A percentile compares a stretch with the other conserved stretches of the same genome.
Conservation (phyloP, 2,113 vertebrate genomes). For the Spermophilus dauricus region DNA sequence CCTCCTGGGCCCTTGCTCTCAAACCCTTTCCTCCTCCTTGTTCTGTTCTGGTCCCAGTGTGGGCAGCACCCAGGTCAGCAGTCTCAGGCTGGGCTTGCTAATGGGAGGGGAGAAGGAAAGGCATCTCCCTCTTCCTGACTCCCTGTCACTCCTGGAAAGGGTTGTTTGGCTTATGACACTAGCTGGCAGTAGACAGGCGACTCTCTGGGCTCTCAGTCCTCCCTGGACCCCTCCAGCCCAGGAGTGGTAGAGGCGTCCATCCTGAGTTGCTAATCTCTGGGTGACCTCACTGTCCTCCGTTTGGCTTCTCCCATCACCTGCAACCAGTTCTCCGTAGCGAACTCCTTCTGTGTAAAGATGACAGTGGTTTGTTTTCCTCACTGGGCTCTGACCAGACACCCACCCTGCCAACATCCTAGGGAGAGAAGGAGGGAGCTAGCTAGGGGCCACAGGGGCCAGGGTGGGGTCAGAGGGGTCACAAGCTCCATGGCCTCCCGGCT, state of each 20-base stretch:
- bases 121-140: neutral
- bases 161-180: neutral
- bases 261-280: neutral
- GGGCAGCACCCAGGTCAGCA: neutral
- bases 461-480: neutral
- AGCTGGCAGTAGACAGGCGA: neutral
- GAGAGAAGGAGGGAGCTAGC: neutral
- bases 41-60: neutral
- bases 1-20: neutral
- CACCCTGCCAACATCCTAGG: neutral
- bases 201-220: neutral
- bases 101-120: neutral
- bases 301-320: neutral
- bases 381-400: neutral
- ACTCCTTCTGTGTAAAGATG: neutral
- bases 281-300: accelerated
- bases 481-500: neutral
- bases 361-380: neutral
- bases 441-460: neutral
- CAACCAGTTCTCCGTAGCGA: neutral
- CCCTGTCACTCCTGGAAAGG: neutral
- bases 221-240: neutral
- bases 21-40: neutral
- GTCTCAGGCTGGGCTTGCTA: neutral
- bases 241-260: neutral